Base-by-base conservation (phyloP, 2,888 invertebrate genomes). In the Mythimna ferrago region DNA sequence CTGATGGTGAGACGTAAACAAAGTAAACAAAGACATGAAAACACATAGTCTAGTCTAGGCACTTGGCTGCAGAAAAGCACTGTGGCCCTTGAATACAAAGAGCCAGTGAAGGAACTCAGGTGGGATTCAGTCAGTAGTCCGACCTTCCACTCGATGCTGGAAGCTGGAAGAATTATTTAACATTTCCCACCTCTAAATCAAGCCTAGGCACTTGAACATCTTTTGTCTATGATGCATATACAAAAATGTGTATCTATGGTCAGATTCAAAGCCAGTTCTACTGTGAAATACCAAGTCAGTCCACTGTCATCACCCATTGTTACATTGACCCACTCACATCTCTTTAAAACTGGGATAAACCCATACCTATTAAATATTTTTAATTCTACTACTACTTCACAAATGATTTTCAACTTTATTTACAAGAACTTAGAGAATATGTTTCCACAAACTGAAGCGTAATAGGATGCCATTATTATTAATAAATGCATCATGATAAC, bases 351-450 rank as follows among this genome's bases (percentile, higher is more conserved):
- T 51, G 11, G 7, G 19, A 75, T 26, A 56, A 44, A 6, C 6
- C 32, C 51, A 32, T 54, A 56, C 19, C 44, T 44, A 41, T 73
- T 73, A 19, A 38, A 61, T 56, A n/a, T 5, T 26, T 48, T 26
- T n/a, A 38, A 6, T 35, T 35, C 7, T 16, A 74, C 16, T 38
- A 44, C 21, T 16, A 26, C 16, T 21, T 16, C 11, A 32, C 21
- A 72, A 60, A 51, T 19, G 2, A 76, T 41, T 65, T 16, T 26
- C 2, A 61, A 57, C 61, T 75, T 44, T 58, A 80, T 21, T 5
- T 0, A 2, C 5, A 21, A 64, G 10, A 2, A 6, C 10, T 26
- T 0, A 58, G n/a, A n/a, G 11, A 69, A 48, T 68, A 51, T 11
- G 53, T 65, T 62, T 16, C 7, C 9, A 65, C 65, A 32, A 75